A percentile compares a stretch with the other conserved stretches of the same genome.
Conservation (phyloP, 2,113 vertebrate genomes). For the Pongo abelii region DNA sequence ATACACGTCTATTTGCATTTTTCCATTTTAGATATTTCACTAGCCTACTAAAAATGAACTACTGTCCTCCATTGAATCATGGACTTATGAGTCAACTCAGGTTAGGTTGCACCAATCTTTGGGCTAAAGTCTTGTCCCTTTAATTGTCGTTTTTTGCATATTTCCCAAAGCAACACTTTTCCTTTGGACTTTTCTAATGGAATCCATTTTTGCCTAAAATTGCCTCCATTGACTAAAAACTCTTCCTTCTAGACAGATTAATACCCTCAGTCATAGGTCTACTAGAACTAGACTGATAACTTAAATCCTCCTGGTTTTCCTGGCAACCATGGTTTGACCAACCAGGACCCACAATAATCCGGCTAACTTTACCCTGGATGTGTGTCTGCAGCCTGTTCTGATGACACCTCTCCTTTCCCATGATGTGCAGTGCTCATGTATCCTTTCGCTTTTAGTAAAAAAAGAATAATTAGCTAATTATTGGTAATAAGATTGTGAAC, state of each 20-base stretch:
- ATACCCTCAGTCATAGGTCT: background rate
- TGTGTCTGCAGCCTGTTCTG: background rate
- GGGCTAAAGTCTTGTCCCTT: background rate
- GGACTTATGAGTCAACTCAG: background rate
- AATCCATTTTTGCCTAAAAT: slow-evolving; percentile 9
- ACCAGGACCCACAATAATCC: background rate
- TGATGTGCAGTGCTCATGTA: background rate
- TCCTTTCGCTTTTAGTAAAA: background rate
- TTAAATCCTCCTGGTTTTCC: background rate
- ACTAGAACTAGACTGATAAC: background rate
- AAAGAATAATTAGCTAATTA: background rate
- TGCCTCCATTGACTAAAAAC: background rate
- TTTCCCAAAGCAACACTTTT: background rate
- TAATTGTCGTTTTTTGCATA: background rate
- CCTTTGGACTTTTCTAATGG: slow-evolving; percentile 12
- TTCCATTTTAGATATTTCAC: background rate
- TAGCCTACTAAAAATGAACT: background rate
- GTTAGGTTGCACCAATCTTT: background rate
- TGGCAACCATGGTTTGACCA: background rate
- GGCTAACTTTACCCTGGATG: background rate
- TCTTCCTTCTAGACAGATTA: background rate
- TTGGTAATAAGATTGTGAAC: background rate
- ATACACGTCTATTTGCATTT: background rate
- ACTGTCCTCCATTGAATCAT: background rate
- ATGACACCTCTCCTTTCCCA: background rate